These are phyloP conservation scores for Lamprologus sp. DNA, from an alignment of 2,113 vertebrate genomes.

Conservation along the genomic window DNA sequence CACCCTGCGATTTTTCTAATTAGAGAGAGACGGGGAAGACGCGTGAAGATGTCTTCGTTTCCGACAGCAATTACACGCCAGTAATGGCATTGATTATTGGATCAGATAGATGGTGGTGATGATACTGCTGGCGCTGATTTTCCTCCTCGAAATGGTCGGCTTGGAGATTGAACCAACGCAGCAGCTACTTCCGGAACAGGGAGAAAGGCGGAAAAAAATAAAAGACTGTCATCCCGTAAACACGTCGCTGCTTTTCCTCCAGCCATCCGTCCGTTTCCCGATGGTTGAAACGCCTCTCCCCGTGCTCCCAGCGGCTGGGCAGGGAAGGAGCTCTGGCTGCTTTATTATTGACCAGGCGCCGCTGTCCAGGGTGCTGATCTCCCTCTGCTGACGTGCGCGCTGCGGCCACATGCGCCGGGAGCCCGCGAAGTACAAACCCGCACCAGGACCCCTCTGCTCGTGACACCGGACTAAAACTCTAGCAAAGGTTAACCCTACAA, in stretches of 20 bases:
- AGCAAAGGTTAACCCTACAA: background rate
- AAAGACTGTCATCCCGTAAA: background rate
- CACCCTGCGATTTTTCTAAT: background rate
- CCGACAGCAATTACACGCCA: slow-evolving; percentile 20
- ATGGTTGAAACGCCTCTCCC: background rate
- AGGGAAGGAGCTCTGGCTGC: slow-evolving; percentile 10
- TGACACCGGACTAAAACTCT: background rate
- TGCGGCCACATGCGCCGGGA: background rate
- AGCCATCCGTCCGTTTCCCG: background rate
- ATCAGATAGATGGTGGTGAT: slow-evolving; percentile 44
- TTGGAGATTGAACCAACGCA: slow-evolving; percentile 64
- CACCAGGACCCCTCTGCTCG: background rate
- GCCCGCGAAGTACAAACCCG: slow-evolving; percentile 52
- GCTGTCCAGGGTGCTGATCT: slow-evolving; percentile 74
- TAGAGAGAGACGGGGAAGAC: background rate
- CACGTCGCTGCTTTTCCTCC: background rate
- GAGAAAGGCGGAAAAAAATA: background rate
- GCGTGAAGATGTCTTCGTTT: slow-evolving; percentile 27
- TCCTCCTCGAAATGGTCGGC: slow-evolving; percentile 71
- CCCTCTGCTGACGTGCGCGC: slow-evolving; percentile 39
- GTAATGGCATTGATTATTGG: slow-evolving; percentile 34
- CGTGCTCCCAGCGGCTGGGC: background rate
- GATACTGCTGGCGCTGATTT: slow-evolving; percentile 38
- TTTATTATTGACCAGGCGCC: slow-evolving; percentile 34
- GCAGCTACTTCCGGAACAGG: slow-evolving; percentile 73